Conservation (phyloP, 2,888 invertebrate species). For the Camponotus fellah region DNA sequence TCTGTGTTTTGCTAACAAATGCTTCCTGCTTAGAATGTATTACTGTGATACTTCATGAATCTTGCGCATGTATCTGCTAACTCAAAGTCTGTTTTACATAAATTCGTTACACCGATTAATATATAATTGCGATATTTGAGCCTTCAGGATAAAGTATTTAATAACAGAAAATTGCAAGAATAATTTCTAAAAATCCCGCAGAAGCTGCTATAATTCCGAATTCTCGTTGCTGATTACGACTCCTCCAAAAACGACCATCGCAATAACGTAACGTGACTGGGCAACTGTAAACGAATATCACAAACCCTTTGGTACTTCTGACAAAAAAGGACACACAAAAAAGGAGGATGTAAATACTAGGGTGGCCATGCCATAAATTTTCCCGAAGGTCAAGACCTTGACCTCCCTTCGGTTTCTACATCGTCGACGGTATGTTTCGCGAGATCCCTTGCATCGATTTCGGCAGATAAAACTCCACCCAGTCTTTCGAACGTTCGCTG, state of each 20-base stretch:
- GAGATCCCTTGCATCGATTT: slow-evolving; percentile 74
- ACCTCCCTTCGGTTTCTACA: slow-evolving; percentile 63
- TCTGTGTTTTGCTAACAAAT: neutral
- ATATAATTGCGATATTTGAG: neutral
- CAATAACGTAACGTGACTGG: neutral
- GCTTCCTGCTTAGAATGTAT: slow-evolving; percentile 10
- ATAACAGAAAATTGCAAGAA: neutral
- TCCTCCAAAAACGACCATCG: neutral
- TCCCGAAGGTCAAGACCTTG: slow-evolving; percentile 69
- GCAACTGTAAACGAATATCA: neutral
- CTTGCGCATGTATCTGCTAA: neutral
- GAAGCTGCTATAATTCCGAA: neutral
- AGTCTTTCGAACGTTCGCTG: slow-evolving; percentile 22
- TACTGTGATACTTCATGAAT: neutral
- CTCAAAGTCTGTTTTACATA: neutral
- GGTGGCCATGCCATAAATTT: slow-evolving; percentile 26
- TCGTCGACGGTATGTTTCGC: slow-evolving; percentile 60
- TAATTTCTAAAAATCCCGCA: neutral
- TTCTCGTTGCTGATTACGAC: neutral
- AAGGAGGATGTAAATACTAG: slow-evolving; percentile 57
- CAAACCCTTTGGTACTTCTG: neutral
- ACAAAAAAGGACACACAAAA: slow-evolving; percentile 1
- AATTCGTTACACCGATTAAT: neutral
- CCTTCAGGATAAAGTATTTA: neutral
- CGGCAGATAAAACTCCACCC: slow-evolving; percentile 62